A percentile compares a stretch with the other conserved stretches of the same genome.
Evolutionary conservation across 2,113 vertebrate species (phyloP).

Genomic region (Muntiacus reevesi): DNA sequence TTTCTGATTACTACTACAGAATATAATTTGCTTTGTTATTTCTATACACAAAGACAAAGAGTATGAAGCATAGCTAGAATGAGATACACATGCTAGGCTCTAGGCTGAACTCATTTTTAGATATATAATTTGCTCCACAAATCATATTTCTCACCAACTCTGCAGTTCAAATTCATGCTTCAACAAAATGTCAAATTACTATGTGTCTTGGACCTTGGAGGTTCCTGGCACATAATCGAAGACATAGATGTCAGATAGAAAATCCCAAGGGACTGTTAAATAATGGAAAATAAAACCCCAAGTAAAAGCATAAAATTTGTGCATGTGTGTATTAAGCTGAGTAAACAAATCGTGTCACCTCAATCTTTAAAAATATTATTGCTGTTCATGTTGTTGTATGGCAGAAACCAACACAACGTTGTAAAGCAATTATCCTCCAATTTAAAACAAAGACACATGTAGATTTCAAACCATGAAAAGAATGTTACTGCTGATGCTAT

Average conservation of each 20-base stretch:
- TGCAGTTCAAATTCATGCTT: neutral
- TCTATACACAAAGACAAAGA: neutral
- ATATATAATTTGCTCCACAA: neutral
- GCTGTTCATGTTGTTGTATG: neutral
- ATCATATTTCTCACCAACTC: neutral
- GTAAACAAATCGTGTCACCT: neutral
- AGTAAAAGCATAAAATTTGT: neutral
- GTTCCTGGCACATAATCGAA: neutral
- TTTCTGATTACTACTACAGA: neutral
- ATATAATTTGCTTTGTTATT: neutral
- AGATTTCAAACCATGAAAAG: neutral
- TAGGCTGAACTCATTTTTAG: neutral
- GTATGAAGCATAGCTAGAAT: neutral
- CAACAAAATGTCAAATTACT: neutral
- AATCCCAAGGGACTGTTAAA: neutral
- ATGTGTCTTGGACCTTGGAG: neutral
- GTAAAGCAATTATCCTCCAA: neutral
- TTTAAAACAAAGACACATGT: neutral
- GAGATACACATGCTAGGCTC: neutral
- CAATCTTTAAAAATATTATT: slow-evolving; percentile 1
- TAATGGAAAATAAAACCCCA: neutral
- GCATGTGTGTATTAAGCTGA: neutral
- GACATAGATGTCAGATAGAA: neutral
- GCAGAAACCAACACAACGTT: neutral
- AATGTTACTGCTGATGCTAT: neutral